Evolutionary conservation across 1,140 invertebrate genomes (phyloP).

Genomic region (Lamellibrachia luymesi): DNA sequence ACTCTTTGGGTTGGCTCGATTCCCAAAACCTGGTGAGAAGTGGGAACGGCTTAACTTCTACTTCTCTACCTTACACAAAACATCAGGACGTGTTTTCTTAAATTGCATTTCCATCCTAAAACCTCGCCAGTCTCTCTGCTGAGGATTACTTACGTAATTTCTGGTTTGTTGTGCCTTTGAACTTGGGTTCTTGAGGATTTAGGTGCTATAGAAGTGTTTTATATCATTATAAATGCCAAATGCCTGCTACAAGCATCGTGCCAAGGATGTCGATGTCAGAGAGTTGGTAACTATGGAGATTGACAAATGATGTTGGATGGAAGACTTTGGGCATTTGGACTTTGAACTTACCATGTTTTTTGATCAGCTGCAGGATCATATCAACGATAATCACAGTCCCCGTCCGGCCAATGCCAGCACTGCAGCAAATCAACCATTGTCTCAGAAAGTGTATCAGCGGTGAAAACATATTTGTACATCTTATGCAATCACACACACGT

Average conservation of each 20-base stretch:
- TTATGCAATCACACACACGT: not conserved
- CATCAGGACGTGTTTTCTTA: no score
- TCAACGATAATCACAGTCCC: constrained; percentile 98
- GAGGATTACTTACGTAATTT: no score
- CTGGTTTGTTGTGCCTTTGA: no score
- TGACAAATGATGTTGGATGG: not conserved
- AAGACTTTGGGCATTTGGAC: not conserved
- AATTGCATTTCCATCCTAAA: no score
- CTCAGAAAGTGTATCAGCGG: not conserved
- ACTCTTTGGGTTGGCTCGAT: no score
- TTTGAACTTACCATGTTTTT: constrained; percentile 69
- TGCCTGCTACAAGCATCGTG: not conserved
- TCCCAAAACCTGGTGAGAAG: no score
- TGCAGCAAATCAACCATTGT: constrained; percentile 37
- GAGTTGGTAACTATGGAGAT: not conserved
- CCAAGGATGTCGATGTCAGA: not conserved
- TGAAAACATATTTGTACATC: not conserved
- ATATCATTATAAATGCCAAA: no score
- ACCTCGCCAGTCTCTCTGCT: no score
- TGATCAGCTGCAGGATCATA: constrained; percentile 94
- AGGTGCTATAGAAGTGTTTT: no score
- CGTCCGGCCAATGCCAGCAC: constrained; percentile 92
- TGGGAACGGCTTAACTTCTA: no score
- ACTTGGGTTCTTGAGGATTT: no score
- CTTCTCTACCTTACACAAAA: no score